phyloP scores from a whole-genome alignment of 2,888 invertebrate genomes.

The Amphipyra berbera region DNA sequence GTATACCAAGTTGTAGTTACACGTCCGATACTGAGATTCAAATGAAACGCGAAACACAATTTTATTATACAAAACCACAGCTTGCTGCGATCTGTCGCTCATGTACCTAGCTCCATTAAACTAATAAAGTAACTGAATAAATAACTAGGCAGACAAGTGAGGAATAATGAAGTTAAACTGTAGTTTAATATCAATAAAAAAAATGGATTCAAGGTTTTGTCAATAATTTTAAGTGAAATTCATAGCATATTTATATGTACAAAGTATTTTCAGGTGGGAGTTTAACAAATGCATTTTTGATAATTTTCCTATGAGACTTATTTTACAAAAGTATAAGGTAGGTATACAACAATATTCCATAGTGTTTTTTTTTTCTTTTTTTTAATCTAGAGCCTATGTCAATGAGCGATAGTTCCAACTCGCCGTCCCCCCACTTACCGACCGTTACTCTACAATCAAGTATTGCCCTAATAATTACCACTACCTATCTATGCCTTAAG shows the following conservation, averaged over 20 bases:
- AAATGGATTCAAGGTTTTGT: not conserved
- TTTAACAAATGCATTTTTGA: conserved; percentile 19
- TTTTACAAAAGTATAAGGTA: no score
- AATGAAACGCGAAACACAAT: conserved; percentile 87
- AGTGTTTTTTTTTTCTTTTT: not conserved
- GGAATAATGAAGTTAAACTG: no score
- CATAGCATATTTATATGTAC: conserved; percentile 29
- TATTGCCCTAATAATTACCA: conserved; percentile 86
- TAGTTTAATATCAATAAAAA: no score
- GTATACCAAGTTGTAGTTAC: conserved; percentile 88
- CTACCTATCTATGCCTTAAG: conserved; percentile 88
- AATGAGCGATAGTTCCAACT: conserved; percentile 45
- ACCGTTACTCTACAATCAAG: conserved; percentile 74
- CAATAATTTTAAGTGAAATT: not conserved
- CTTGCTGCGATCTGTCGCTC: conserved; percentile 43
- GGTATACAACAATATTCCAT: no score
- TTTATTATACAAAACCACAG: conserved; percentile 84
- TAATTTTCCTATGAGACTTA: no score
- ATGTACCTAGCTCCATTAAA: conserved; percentile 31
- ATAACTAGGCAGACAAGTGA: no score
- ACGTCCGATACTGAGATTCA: conserved; percentile 89
- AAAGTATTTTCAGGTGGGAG: conserved; percentile 17
- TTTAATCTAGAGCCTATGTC: conserved; percentile 23
- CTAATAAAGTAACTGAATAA: not conserved
- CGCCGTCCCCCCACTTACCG: conserved; percentile 51